These are phyloP conservation scores for Leptobrachium ailaonicum DNA, from an alignment of 2,113 vertebrate species.

Conservation along the genomic window DNA sequence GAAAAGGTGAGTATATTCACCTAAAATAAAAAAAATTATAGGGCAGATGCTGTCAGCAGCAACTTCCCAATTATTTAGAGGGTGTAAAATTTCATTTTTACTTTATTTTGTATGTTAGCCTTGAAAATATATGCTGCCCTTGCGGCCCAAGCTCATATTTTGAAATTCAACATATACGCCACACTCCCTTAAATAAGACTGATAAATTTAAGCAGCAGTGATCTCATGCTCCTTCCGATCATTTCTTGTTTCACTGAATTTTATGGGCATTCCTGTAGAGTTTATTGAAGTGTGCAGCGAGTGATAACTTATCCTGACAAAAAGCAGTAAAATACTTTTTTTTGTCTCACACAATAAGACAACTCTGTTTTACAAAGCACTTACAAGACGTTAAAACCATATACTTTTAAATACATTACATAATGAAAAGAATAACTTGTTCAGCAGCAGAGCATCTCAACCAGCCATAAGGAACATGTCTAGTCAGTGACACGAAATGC, in stretches of 20 bases:
- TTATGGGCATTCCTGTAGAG: conserved; percentile 44
- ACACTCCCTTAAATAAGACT: conserved; percentile 29
- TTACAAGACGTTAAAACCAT: neutral
- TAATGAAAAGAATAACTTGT: neutral
- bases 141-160: neutral
- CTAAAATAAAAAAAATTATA: too few relatives aligned
- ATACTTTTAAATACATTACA: too few relatives aligned
- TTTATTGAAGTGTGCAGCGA: conserved; percentile 40
- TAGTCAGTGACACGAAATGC: too few relatives aligned
- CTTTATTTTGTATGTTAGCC: neutral
- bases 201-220: conserved; percentile 33
- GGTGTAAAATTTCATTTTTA: neutral
- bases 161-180: conserved; percentile 19
- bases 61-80: neutral
- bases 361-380: neutral
- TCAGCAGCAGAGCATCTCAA: too few relatives aligned
- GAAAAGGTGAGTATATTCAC: too few relatives aligned
- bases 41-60: neutral
- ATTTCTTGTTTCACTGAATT: conserved; percentile 44
- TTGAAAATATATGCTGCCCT: neutral
- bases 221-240: conserved; percentile 40
- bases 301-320: conserved; percentile 41
- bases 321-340: conserved; percentile 40
- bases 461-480: too few relatives aligned
- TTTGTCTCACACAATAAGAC: conserved; percentile 14